Base-by-base conservation (phyloP, 1,140 invertebrate species). In the Berghia stephanieae region DNA sequence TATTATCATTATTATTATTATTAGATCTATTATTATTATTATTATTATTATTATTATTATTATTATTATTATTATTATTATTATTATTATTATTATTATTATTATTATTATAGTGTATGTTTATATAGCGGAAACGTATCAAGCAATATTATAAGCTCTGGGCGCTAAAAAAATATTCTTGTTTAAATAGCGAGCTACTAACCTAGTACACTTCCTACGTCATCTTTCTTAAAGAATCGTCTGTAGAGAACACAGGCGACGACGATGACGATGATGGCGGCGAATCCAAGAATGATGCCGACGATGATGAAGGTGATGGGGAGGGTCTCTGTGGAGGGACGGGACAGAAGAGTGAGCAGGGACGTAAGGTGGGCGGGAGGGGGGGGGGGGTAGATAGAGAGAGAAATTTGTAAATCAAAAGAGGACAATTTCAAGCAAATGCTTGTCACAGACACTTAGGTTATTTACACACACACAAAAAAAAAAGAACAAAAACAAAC, bases 301-400 rank as follows among this genome's bases (percentile, higher is more conserved):
- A 85, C 85, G 24, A 88, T 84, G 44, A 88, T 85, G 77, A 83
- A 83, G 6, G 84, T 80, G 60, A 86, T 75, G 2, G 84, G 85
- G 31, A 85, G 72, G 5, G 83, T 80, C 52, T 82, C 86, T 88
- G 81, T 5, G 82, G 81, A 36, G 60, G 24, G 27, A 75, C 10
- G 44, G 34, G 34, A 6, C 55, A 60, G 21, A 68, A 36, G 27
- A 21, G 4, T 10, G 27, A 69, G n/a, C n/a, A n/a, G n/a, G n/a
- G n/a, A n/a, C n/a, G n/a, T n/a, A n/a, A n/a, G n/a, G n/a, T n/a
- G n/a, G n/a, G n/a, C n/a, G n/a, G n/a, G n/a, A n/a, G n/a, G n/a
- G n/a, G n/a, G n/a, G n/a, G n/a, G n/a, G n/a, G n/a, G n/a, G n/a
- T n/a, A n/a, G n/a, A n/a, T n/a, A n/a, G n/a, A n/a, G n/a, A n/a